These are phyloP conservation scores for Nomada flava DNA, from an alignment of 2,888 invertebrate genomes.

Conservation along the genomic window DNA sequence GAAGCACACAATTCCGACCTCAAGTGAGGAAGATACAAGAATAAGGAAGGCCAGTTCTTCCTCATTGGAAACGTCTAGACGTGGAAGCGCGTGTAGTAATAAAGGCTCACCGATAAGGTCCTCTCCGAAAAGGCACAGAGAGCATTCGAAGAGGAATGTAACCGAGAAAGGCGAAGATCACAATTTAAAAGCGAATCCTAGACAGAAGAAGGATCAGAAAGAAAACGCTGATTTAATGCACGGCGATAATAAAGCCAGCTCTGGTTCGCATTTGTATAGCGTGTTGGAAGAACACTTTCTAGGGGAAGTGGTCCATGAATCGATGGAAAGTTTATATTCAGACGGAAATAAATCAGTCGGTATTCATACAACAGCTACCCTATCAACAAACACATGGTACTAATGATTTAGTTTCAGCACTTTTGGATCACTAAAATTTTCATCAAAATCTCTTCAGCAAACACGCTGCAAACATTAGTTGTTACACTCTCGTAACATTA, in stretches of 20 bases:
- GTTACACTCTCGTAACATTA: constrained; percentile 49
- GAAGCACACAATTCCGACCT: constrained; percentile 78
- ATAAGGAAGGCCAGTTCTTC: constrained; percentile 69
- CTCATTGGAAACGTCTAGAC: constrained; percentile 77
- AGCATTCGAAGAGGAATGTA: constrained; percentile 67
- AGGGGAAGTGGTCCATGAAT: constrained; percentile 78
- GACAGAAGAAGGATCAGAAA: constrained; percentile 72
- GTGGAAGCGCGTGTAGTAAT: constrained; percentile 77
- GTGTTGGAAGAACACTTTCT: constrained; percentile 82
- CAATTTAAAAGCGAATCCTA: constrained; percentile 61
- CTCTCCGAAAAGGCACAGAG: constrained; percentile 79
- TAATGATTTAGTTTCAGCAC: constrained; percentile 66
- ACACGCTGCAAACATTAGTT: constrained; percentile 51
- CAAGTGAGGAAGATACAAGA: constrained; percentile 77
- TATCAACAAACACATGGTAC: constrained; percentile 77
- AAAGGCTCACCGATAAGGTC: constrained; percentile 79
- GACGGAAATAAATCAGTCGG: constrained; percentile 73
- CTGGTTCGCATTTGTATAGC: constrained; percentile 82
- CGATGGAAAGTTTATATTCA: constrained; percentile 77
- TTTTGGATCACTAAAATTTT: constrained; percentile 62
- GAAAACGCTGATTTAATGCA: constrained; percentile 72
- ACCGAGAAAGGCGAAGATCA: constrained; percentile 66
- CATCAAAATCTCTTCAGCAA: constrained; percentile 51
- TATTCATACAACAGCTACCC: constrained; percentile 75
- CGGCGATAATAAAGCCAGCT: constrained; percentile 77